phyloP scores from a whole-genome alignment of 2,113 vertebrate genomes.

The Lynx canadensis region DNA sequence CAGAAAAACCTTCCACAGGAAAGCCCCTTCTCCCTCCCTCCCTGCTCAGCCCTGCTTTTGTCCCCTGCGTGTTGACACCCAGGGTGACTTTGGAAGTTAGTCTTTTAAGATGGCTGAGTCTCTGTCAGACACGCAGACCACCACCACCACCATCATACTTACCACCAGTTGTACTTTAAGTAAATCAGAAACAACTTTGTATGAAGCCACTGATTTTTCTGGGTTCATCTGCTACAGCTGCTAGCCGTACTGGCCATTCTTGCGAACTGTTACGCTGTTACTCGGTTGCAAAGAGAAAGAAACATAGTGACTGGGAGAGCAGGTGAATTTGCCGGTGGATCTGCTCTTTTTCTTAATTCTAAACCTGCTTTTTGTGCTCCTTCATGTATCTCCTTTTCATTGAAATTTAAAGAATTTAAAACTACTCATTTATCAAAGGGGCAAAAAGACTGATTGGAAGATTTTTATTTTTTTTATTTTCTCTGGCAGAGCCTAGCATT shows the following conservation, averaged over 20 bases:
- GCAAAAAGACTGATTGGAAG: conserved; percentile 18
- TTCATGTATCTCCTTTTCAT: conserved; percentile 38
- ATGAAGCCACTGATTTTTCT: background rate
- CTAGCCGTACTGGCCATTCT: background rate
- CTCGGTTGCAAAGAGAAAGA: conserved; percentile 36
- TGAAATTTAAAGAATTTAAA: conserved; percentile 65
- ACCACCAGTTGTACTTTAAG: background rate
- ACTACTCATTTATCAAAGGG: conserved; percentile 41
- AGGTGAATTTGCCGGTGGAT: conserved; percentile 14
- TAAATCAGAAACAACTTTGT: conserved; percentile 41
- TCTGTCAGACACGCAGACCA: background rate
- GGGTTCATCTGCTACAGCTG: background rate
- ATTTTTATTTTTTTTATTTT: background rate
- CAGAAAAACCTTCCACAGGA: background rate
- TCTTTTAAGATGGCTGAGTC: background rate
- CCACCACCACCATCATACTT: background rate
- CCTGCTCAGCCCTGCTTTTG: background rate
- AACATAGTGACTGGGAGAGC: background rate
- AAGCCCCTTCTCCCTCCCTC: background rate
- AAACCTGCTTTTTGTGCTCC: conserved; percentile 36
- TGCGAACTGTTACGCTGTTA: background rate
- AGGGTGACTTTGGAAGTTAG: background rate
- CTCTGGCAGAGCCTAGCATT: conserved; percentile 38
- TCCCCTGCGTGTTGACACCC: background rate
- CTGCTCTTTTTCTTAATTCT: conserved; percentile 31